Evolutionary conservation across 2,797 vertebrate genomes (phyloP).

Genomic region (Microcaecilia unicolor): DNA sequence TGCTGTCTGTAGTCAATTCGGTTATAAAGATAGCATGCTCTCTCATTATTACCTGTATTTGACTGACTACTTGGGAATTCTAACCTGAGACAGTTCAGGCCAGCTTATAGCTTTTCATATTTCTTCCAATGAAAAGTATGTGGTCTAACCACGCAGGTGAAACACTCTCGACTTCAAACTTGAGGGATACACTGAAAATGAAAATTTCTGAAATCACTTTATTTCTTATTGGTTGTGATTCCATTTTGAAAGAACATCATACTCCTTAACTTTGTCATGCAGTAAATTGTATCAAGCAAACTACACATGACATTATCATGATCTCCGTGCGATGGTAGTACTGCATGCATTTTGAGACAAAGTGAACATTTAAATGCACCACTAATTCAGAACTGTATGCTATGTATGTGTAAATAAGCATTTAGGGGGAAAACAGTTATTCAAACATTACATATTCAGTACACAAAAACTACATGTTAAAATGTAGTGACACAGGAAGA

Average conservation of each 20-base stretch:
- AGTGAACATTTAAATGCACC: slow-evolving; percentile 52
- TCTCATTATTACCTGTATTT: too few relatives aligned
- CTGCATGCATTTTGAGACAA: slow-evolving; percentile 70
- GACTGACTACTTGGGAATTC: too few relatives aligned
- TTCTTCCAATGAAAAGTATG: too few relatives aligned
- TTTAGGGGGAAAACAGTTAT: slow-evolving; percentile 52
- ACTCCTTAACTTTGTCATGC: slow-evolving; percentile 77
- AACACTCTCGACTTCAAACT: too few relatives aligned
- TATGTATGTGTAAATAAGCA: slow-evolving; percentile 51
- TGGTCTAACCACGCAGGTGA: too few relatives aligned
- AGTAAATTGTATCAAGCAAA: slow-evolving; percentile 70
- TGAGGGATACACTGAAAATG: slow-evolving; percentile 2
- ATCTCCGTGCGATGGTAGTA: slow-evolving; percentile 51
- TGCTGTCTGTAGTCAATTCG: too few relatives aligned
- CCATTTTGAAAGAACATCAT: slow-evolving; percentile 78
- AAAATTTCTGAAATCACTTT: slow-evolving; percentile 74
- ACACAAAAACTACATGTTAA: slow-evolving; percentile 45
- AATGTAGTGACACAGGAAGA: slow-evolving; percentile 48
- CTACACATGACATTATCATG: slow-evolving; percentile 62
- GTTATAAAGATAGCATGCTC: too few relatives aligned
- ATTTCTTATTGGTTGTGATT: slow-evolving; percentile 86
- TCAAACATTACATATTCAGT: slow-evolving; percentile 54
- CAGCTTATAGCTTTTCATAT: too few relatives aligned
- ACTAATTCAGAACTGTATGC: slow-evolving; percentile 24
- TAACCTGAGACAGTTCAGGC: too few relatives aligned